Evolutionary conservation across 2,113 vertebrate genomes (phyloP).

Genomic region (Argyrosomus japonicus): DNA sequence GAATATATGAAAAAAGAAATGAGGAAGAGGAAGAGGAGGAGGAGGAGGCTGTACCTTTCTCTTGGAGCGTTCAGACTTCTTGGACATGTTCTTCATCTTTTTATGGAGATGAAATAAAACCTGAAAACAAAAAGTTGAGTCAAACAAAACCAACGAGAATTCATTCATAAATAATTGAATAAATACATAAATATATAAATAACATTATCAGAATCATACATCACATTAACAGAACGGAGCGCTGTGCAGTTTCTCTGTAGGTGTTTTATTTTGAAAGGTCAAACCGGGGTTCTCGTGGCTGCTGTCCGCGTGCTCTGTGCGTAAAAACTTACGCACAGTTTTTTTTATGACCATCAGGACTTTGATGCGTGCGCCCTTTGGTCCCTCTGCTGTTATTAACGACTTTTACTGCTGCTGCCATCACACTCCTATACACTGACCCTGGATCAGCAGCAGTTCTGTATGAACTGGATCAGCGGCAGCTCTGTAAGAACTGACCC

Average conservation of each 20-base stretch:
- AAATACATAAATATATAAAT: too few relatives aligned
- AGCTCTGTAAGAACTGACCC: too few relatives aligned
- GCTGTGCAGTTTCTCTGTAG: too few relatives aligned
- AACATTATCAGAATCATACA: too few relatives aligned
- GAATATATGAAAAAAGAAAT: too few relatives aligned
- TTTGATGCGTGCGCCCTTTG: constrained; percentile 43
- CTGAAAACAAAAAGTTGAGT: constrained; percentile 61
- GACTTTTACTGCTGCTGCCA: constrained; percentile 9
- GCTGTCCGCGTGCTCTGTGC: background rate
- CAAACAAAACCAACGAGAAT: too few relatives aligned
- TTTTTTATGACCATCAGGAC: constrained; percentile 19
- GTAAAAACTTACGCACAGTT: constrained; percentile 38
- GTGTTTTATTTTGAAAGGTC: constrained; percentile 8
- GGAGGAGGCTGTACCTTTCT: constrained; percentile 83
- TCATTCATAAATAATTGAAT: too few relatives aligned
- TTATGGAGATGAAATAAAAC: constrained; percentile 89
- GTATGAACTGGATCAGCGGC: too few relatives aligned
- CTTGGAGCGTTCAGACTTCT: constrained; percentile 88
- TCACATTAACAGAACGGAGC: too few relatives aligned
- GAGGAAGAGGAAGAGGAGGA: too few relatives aligned
- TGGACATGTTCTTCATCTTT: constrained; percentile 91
- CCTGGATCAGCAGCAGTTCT: too few relatives aligned
- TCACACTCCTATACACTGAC: too few relatives aligned
- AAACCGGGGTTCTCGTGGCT: background rate
- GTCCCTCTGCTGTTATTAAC: background rate